These are phyloP conservation scores for Salpingus planirostris DNA, from an alignment of 2,888 invertebrate genomes.

Conservation along the genomic window DNA sequence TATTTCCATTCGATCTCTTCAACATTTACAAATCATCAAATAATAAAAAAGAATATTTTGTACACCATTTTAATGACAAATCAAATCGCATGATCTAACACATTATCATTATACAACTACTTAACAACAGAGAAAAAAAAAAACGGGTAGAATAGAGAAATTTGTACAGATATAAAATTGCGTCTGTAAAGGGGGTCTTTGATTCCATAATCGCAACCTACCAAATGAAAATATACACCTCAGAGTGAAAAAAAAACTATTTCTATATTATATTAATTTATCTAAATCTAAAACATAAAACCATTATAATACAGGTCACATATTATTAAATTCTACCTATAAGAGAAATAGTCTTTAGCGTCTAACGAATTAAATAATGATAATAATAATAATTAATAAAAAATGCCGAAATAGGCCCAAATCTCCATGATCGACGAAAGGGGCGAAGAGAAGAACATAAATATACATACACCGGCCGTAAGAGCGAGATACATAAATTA, in stretches of 20 bases:
- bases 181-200: neutral
- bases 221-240: slow-evolving; percentile 35
- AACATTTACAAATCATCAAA: neutral
- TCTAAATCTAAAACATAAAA: slow-evolving; percentile 43
- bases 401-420: slow-evolving; percentile 27
- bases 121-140: slow-evolving; percentile 1
- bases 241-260: slow-evolving; percentile 31
- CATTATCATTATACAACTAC: neutral
- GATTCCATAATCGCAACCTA: neutral
- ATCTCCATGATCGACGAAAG: slow-evolving; percentile 10
- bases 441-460: slow-evolving; percentile 18
- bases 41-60: neutral
- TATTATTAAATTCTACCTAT: slow-evolving; percentile 38
- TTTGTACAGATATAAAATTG: too few relatives aligned
- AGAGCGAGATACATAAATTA: slow-evolving; percentile 25
- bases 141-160: slow-evolving; percentile 2
- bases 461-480: slow-evolving; percentile 33
- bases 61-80: neutral
- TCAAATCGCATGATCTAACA: too few relatives aligned
- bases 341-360: slow-evolving; percentile 37
- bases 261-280: slow-evolving; percentile 39
- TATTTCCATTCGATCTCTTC: slow-evolving; percentile 17
- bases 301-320: slow-evolving; percentile 43
- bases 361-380: slow-evolving; percentile 32
- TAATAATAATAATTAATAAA: too few relatives aligned